phyloP scores from a whole-genome alignment of 92 coral and sea anemone species.

The Palythoa heliodiscus region DNA sequence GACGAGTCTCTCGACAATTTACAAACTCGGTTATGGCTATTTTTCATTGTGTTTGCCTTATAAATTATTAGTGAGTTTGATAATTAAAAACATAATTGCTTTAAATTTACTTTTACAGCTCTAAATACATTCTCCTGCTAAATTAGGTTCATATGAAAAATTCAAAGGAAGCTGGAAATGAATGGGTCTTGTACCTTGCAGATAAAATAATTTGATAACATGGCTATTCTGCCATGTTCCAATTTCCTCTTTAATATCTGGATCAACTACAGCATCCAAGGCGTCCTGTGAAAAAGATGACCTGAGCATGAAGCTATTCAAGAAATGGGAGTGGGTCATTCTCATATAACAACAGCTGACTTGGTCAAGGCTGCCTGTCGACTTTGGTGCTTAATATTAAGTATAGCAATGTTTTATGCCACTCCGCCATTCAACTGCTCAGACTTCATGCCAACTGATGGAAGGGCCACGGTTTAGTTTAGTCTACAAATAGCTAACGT shows the following conservation, averaged over 20 bases:
- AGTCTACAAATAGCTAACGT: too few species aligned
- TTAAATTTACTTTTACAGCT: neutral
- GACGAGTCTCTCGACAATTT: too few species aligned
- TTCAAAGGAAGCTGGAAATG: neutral
- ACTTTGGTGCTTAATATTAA: too few species aligned
- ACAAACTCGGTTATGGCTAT: too few species aligned
- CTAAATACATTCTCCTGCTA: neutral
- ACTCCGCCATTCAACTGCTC: too few species aligned
- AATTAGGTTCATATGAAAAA: neutral
- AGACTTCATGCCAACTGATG: too few species aligned
- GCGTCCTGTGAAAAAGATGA: slow-evolving; percentile 65
- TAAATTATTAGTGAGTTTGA: too few species aligned
- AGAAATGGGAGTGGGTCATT: neutral
- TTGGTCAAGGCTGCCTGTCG: neutral
- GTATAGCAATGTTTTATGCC: too few species aligned
- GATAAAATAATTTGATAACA: slow-evolving; percentile 76
- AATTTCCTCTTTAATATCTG: slow-evolving; percentile 66
- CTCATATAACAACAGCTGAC: neutral
- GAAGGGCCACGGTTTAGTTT: too few species aligned
- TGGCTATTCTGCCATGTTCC: slow-evolving; percentile 93
- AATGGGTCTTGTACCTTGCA: slow-evolving; percentile 69
- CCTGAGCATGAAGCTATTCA: neutral
- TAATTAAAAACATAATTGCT: too few species aligned
- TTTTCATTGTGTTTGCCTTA: too few species aligned
- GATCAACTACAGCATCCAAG: slow-evolving; percentile 65